phyloP scores from a whole-genome alignment of 2,888 invertebrate genomes.

The Boloria euphrosyne region DNA sequence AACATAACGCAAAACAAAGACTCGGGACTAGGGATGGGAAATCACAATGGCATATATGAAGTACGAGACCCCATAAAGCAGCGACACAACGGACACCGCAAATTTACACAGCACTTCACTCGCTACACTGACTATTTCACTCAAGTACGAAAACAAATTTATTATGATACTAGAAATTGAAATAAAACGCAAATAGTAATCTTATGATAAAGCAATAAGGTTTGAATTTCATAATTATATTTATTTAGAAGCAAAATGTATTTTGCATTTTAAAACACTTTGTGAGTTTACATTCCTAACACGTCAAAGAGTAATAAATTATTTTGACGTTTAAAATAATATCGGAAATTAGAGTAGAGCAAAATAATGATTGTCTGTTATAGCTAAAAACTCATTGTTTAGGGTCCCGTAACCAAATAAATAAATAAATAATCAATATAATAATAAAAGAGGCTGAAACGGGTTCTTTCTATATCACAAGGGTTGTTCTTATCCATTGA shows the following conservation, averaged over 20 bases:
- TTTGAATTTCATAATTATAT: constrained; percentile 33
- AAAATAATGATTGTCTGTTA: too few species aligned
- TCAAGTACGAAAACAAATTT: constrained; percentile 49
- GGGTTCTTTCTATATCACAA: too few species aligned
- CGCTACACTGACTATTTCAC: constrained; percentile 74
- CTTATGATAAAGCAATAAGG: constrained; percentile 43
- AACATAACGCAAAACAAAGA: constrained; percentile 19
- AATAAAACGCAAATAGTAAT: neutral
- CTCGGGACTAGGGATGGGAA: constrained; percentile 60
- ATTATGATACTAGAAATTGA: constrained; percentile 13
- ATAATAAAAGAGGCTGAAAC: too few species aligned
- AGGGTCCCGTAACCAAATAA: too few species aligned
- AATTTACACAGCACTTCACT: constrained; percentile 77
- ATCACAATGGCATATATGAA: constrained; percentile 60
- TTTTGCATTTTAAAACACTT: constrained; percentile 56
- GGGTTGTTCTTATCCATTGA: too few species aligned
- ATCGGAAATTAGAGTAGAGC: constrained; percentile 42
- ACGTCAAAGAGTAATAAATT: constrained; percentile 64
- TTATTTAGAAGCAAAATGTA: constrained; percentile 40
- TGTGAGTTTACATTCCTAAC: constrained; percentile 53
- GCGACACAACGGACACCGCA: constrained; percentile 71
- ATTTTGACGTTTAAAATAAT: constrained; percentile 54
- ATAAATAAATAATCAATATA: too few species aligned
- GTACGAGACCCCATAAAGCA: constrained; percentile 61
- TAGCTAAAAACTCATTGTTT: too few species aligned